A percentile compares a stretch with the other conserved stretches of the same genome.
These are phyloP conservation scores for Bruchidius siliquastri DNA, from an alignment of 2,888 invertebrate species.

Conservation along the genomic window DNA sequence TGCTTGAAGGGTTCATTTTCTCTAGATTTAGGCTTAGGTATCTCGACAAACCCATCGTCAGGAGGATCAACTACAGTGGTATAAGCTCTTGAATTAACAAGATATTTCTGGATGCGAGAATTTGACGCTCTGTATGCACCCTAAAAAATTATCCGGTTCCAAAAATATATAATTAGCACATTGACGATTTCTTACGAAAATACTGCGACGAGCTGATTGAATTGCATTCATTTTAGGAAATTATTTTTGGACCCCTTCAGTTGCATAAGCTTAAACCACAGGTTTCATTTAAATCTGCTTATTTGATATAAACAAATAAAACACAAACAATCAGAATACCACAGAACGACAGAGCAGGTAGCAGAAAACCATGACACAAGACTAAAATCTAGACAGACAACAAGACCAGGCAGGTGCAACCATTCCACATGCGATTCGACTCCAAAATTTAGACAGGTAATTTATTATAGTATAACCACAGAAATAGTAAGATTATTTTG, in stretches of 20 bases:
- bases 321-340: not conserved
- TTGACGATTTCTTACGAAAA: not conserved
- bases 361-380: too few species aligned
- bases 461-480: too few species aligned
- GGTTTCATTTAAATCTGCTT: too few species aligned
- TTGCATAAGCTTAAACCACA: not conserved
- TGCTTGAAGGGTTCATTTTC: conserved; percentile 35
- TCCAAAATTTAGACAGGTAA: too few species aligned
- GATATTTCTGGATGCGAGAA: not conserved
- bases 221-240: not conserved
- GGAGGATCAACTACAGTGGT: conserved; percentile 24
- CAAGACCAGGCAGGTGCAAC: too few species aligned
- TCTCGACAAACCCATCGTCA: conserved; percentile 32
- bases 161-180: too few species aligned
- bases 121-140: not conserved
- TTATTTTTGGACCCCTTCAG: not conserved
- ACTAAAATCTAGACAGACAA: too few species aligned
- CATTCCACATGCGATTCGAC: too few species aligned
- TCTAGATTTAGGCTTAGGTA: conserved; percentile 34
- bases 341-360: not conserved
- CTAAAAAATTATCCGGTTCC: not conserved
- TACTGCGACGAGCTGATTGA: not conserved
- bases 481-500: too few species aligned
- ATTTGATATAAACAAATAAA: not conserved
- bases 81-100: not conserved